Conservation (phyloP, 2,113 vertebrate species). For the Herpailurus yagouaroundi region DNA sequence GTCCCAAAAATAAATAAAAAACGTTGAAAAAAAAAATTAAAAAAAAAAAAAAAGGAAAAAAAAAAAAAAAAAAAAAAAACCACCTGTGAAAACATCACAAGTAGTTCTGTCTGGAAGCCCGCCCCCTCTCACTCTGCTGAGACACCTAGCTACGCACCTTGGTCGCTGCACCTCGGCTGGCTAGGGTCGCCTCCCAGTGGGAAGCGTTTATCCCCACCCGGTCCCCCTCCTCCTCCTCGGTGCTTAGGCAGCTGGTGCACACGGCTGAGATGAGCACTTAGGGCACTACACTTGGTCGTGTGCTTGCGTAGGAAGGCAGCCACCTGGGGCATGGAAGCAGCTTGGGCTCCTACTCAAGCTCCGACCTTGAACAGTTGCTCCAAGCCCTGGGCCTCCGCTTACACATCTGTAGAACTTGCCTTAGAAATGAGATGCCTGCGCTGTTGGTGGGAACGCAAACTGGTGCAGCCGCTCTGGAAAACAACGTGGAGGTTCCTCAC, state of each 20-base stretch:
- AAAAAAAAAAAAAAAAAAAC: too few species aligned
- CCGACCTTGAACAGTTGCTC: neutral
- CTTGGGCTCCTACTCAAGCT: too few species aligned
- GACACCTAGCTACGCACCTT: neutral
- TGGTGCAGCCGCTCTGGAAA: too few species aligned
- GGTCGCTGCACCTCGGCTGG: neutral
- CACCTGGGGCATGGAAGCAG: too few species aligned
- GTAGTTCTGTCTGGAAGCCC: too few species aligned
- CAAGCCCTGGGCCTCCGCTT: neutral
- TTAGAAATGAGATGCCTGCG: neutral
- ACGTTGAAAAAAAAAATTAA: too few species aligned
- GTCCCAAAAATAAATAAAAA: too few species aligned
- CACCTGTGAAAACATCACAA: too few species aligned
- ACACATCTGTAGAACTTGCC: neutral
- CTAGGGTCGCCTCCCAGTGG: neutral
- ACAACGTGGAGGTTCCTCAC: too few species aligned
- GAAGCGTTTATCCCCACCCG: neutral
- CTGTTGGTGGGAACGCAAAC: too few species aligned
- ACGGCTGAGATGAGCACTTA: neutral
- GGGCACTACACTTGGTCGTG: fast-evolving
- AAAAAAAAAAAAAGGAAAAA: too few species aligned
- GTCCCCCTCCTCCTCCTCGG: too few species aligned
- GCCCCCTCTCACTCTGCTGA: neutral
- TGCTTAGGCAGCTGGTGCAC: neutral
- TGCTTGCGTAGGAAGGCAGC: neutral